Evolutionary conservation across 2,797 vertebrate genomes (phyloP), one percentile per base, ranked within the genome.

Genomic region (Siniperca obscura): DNA sequence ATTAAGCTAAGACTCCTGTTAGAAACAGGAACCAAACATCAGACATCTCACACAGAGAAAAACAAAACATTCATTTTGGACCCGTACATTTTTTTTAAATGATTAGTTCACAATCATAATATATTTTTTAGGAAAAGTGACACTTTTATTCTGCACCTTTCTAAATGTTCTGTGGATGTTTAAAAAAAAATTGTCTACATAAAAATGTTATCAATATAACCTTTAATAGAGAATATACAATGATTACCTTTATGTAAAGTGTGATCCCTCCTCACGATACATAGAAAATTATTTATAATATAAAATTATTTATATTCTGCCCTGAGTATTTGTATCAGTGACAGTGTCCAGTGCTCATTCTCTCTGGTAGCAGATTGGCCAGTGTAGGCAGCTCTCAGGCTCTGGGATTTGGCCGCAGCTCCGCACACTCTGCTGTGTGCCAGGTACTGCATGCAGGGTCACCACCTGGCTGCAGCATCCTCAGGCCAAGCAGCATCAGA

Each of bases 381-480:
- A 19, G 81, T 80, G 83, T 86, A 69, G 53, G 85, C 78, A 84
- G 89, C 81, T 77, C 78, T 89, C 83, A 80, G 86, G 78, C 78
- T 84, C 81, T 25, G 78, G 75, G 91, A 87, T 82, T 90, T 93
- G 92, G 90, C 93, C 12, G 44, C 53, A 80, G 82, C 64, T 86
- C 84, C 57, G 46, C 44, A 9, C 61, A 16, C 77, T 89, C 82
- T 74, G 80, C 85, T 74, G 65, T 68, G 79, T 87, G 90, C 90
- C 88, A 90, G 89, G 87, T 94, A 84, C 89, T 86, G 85, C 93
- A 92, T 92, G 92, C 93, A 92, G 93, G 90, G 93, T 93, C 90
- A 90, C 93, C 93, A 94, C 92, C 94, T 93, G 93, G 91, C 87
- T 91, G 88, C 89, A 91, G 87, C 87, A 30, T 88, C 72, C 71